phyloP scores from a whole-genome alignment of 2,113 vertebrate species.

The Castor canadensis region DNA sequence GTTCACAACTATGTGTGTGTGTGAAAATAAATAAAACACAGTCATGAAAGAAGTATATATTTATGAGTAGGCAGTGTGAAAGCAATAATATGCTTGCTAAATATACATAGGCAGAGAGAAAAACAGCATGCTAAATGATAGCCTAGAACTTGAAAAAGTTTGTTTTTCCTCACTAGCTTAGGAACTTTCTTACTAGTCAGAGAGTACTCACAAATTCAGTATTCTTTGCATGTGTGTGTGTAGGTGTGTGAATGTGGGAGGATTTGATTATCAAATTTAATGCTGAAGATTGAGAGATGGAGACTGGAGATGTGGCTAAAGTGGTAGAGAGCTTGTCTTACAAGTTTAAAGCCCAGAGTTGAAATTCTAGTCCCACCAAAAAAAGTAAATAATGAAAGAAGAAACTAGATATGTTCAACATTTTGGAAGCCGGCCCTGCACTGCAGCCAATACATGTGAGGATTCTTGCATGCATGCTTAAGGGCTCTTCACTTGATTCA shows the following conservation, averaged over 20 bases:
- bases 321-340: neutral
- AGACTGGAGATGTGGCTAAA: too few relatives aligned
- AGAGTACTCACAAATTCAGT: neutral
- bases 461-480: neutral
- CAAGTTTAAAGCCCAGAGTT: too few relatives aligned
- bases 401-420: neutral
- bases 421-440: neutral
- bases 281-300: too few relatives aligned
- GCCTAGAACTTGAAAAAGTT: neutral
- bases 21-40: slow-evolving; percentile 8
- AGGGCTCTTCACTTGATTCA: neutral
- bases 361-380: too few relatives aligned
- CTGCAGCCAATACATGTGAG: neutral
- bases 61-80: slow-evolving; percentile 4
- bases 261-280: too few relatives aligned
- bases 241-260: too few relatives aligned
- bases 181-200: neutral
- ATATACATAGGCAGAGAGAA: neutral
- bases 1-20: neutral
- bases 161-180: neutral
- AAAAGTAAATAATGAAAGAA: neutral
- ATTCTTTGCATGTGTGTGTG: neutral
- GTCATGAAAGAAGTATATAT: neutral
- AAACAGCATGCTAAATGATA: neutral
- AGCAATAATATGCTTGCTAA: neutral